Evolutionary conservation across 2,797 vertebrate genomes (phyloP).

Genomic region (Amphiprion clarkii): DNA sequence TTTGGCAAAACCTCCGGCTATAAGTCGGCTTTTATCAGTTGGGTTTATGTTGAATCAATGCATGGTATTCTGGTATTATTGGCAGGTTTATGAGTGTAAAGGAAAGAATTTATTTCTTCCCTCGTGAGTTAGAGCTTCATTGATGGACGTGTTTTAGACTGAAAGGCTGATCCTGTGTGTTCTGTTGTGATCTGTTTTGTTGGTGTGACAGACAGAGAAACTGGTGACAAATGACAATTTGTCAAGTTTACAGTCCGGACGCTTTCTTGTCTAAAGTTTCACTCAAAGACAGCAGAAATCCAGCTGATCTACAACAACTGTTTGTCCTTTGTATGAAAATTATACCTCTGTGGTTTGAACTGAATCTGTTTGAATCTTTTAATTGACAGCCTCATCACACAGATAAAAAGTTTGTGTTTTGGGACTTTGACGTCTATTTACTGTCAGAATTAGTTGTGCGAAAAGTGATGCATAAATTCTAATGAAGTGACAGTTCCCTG

Average conservation of each 20-base stretch:
- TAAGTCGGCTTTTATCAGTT: too few relatives aligned
- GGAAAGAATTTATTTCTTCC: background rate
- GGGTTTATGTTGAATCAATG: too few relatives aligned
- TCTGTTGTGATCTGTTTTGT: conserved; percentile 34
- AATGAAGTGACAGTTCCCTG: conserved; percentile 11
- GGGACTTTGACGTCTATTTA: background rate
- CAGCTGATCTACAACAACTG: conserved; percentile 39
- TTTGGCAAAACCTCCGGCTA: too few relatives aligned
- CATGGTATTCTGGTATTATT: too few relatives aligned
- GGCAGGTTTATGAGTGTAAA: background rate
- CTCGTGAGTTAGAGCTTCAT: background rate
- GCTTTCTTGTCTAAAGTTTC: conserved; percentile 35
- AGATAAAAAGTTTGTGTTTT: conserved; percentile 13
- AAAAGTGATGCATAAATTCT: background rate
- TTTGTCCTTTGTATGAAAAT: conserved; percentile 33
- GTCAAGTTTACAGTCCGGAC: conserved; percentile 46
- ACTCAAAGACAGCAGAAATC: conserved; percentile 28
- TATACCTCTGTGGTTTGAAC: conserved; percentile 24
- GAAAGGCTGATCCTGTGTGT: conserved; percentile 16
- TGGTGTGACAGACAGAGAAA: conserved; percentile 43
- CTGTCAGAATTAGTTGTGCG: conserved; percentile 34
- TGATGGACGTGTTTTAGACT: conserved; percentile 5
- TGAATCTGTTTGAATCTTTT: conserved; percentile 31
- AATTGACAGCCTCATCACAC: background rate
- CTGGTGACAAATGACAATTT: conserved; percentile 48